phyloP scores from a whole-genome alignment of 1,140 invertebrate genomes.

The Aphaenogaster ashmeadi region DNA sequence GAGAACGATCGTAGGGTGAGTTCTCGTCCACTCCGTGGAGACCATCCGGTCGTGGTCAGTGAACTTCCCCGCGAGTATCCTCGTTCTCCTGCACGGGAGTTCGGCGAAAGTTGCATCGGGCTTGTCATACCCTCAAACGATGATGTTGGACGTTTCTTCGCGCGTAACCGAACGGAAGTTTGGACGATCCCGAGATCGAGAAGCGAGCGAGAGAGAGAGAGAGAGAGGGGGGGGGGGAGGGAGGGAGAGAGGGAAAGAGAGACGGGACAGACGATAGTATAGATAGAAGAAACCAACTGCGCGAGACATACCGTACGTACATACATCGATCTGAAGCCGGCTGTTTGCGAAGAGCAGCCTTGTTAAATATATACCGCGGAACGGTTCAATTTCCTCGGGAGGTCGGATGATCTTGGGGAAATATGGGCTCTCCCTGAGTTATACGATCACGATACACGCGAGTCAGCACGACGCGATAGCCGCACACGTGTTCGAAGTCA shows the following conservation, averaged over 20 bases:
- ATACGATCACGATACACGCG: constrained; percentile 39
- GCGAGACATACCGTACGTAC: constrained; percentile 23
- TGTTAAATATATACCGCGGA: constrained; percentile 68
- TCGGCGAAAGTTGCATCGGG: constrained; percentile 25
- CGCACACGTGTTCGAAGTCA: not conserved
- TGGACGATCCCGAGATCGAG: not conserved
- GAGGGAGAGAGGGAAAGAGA: not conserved
- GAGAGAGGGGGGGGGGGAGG: not conserved
- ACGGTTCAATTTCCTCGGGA: constrained; percentile 61
- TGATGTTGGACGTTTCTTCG: constrained; percentile 32
- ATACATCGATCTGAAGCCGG: constrained; percentile 37
- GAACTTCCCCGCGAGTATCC: constrained; percentile 18
- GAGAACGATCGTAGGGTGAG: not conserved
- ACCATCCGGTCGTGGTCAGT: constrained; percentile 1
- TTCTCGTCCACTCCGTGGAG: not conserved
- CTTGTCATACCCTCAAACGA: constrained; percentile 19
- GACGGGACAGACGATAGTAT: not conserved
- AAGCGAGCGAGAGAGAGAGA: not conserved
- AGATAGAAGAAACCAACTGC: constrained; percentile 29
- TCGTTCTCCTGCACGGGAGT: constrained; percentile 19
- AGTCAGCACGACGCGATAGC: constrained; percentile 34
- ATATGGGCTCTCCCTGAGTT: constrained; percentile 56
- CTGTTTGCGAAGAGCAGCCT: constrained; percentile 54
- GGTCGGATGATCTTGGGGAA: constrained; percentile 58
- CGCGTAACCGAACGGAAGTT: constrained; percentile 56